phyloP scores from a whole-genome alignment of 2,797 vertebrate genomes.

The Amphiprion clarkii region DNA sequence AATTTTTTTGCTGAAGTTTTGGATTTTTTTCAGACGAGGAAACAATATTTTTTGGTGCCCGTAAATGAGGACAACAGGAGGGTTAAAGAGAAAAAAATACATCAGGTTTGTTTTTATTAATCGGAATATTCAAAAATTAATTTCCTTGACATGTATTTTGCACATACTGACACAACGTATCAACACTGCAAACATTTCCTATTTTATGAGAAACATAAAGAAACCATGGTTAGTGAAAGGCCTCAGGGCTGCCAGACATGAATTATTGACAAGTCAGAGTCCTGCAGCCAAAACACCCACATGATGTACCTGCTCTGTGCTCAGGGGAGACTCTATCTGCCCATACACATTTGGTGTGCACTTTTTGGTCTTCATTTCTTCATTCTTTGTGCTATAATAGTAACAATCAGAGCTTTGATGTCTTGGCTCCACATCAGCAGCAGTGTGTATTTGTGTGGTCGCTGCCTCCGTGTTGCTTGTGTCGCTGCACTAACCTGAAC shows the following conservation, averaged over 20 bases:
- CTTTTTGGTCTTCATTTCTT: neutral
- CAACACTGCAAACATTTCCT: neutral
- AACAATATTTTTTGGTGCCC: too few species aligned
- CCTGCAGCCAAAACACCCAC: slow-evolving; percentile 17
- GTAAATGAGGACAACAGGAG: too few species aligned
- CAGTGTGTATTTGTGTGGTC: slow-evolving; percentile 1
- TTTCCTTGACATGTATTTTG: too few species aligned
- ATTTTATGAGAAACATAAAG: neutral
- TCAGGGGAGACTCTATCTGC: neutral
- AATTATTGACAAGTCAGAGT: slow-evolving; percentile 32
- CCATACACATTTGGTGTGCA: neutral
- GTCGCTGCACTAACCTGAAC: slow-evolving; percentile 27
- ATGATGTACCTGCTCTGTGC: slow-evolving; percentile 17
- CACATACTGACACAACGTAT: neutral
- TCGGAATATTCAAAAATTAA: too few species aligned
- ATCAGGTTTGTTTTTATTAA: too few species aligned
- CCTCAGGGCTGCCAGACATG: slow-evolving; percentile 28
- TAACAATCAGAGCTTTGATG: neutral
- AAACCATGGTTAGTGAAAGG: slow-evolving; percentile 5
- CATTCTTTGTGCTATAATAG: neutral
- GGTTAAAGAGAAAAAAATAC: neutral
- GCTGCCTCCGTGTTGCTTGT: neutral
- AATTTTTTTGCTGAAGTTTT: too few species aligned
- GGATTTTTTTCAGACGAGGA: too few species aligned
- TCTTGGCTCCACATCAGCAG: neutral